Evolutionary conservation across 2,888 invertebrate species (phyloP).

Genomic region (Hemaris fuciformis): DNA sequence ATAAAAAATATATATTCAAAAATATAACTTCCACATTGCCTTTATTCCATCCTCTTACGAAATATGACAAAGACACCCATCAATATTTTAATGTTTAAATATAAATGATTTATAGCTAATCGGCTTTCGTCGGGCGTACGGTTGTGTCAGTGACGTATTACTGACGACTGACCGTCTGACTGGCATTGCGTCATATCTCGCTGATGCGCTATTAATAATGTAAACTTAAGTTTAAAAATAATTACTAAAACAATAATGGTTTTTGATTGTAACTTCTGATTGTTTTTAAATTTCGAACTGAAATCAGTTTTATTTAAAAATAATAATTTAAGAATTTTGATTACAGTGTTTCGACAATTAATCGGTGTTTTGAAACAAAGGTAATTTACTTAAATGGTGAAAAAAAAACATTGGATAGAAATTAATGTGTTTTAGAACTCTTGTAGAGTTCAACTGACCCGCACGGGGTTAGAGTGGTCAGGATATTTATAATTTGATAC

Average conservation of each 20-base stretch:
- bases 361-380: no score
- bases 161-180: constrained; percentile 42
- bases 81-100: constrained; percentile 16
- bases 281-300: neutral
- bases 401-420: no score
- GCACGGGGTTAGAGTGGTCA: no score
- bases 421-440: no score
- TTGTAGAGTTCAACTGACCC: no score
- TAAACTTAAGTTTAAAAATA: constrained; percentile 12
- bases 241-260: neutral
- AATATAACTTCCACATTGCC: neutral
- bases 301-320: no score
- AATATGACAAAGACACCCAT: constrained; percentile 13
- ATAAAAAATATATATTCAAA: neutral
- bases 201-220: constrained; percentile 35
- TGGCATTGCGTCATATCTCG: constrained; percentile 44
- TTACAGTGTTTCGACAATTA: no score
- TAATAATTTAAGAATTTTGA: neutral
- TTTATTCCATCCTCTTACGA: neutral
- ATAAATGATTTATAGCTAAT: constrained; percentile 52
- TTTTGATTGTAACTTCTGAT: neutral
- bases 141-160: constrained; percentile 55
- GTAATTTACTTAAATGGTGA: no score
- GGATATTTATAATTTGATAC: no score
- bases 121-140: constrained; percentile 36